A percentile compares a stretch with the other conserved stretches of the same genome.
phyloP scores from a whole-genome alignment of 2,113 vertebrate species.

The Mesembrinibis cayennensis region DNA sequence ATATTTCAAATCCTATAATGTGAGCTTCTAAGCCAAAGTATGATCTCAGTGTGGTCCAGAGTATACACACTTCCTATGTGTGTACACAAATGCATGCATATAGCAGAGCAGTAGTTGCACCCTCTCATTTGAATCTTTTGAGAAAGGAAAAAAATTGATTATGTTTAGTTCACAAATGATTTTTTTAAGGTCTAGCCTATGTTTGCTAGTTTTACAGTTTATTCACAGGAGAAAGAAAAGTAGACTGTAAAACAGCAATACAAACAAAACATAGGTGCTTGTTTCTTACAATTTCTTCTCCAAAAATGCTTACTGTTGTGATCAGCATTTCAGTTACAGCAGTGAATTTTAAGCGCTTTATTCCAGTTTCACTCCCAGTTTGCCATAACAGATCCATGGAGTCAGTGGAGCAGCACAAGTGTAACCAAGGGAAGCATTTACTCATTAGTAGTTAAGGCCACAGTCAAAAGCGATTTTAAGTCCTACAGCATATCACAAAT shows the following conservation, averaged over 20 bases:
- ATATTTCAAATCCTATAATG: neutral
- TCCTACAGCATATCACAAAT: neutral
- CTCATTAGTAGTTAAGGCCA: neutral
- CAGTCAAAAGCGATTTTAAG: neutral
- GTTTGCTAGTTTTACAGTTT: neutral
- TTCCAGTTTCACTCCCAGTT: neutral
- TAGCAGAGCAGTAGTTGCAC: neutral
- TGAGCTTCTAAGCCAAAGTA: neutral
- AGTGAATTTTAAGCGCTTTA: neutral
- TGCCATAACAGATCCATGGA: neutral
- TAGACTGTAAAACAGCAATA: neutral
- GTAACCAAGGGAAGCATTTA: neutral
- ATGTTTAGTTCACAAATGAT: neutral
- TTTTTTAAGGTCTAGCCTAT: neutral
- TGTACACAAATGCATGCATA: neutral
- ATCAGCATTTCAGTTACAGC: neutral
- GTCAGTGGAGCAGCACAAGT: neutral
- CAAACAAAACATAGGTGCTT: neutral
- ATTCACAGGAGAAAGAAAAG: neutral
- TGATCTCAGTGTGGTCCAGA: neutral
- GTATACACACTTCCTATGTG: neutral
- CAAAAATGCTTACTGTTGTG: neutral
- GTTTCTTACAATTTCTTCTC: neutral
- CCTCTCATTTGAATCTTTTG: neutral
- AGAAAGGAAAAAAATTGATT: neutral